Base-by-base conservation (phyloP, 1,140 invertebrate species). In the Drosophila nigromelanica region DNA sequence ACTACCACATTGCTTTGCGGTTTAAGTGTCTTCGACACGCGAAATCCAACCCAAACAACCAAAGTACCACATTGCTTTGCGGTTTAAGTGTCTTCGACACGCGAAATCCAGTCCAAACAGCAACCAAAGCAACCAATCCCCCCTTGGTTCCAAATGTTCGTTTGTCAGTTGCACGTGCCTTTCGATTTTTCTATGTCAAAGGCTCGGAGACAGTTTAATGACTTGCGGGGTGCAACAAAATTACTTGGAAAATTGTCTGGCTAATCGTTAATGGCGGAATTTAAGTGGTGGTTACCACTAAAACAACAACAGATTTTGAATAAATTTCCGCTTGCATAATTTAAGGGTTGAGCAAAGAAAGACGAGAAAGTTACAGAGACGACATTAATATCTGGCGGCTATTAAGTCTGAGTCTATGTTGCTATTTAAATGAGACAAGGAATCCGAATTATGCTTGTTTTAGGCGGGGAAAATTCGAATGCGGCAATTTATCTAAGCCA, bases 11-110 rank as follows among this genome's bases (percentile, higher is more conserved):
- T 79, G 78, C 58, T 62, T 77, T 90, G 87, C 70, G 89, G 78
- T 78, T 87, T 82, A 91, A 91, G 89, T 90, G 85, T 91, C 83
- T 90, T 90, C 58, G 80, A 75, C 89, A 91, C 89, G 89, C 89
- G 81, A 91, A 83, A 78, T 74, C 63, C 74, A 76, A 52, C 71
- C 78, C 61, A 76, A 50, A 58, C 69, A 70, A 50, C n/a, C n/a
- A n/a, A n/a, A n/a, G n/a, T 61, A 54, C 56, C 61, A 54, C 56
- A 63, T 73, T 79, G 78, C 58, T 62, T 77, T 90, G 87, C 70
- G 89, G 78, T 78, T 87, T 82, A 91, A 91, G 89, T 90, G 85
- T 91, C 83, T 90, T 90, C 58, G 80, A 75, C 89, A 91, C 89
- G 89, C 89, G 81, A 91, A 83, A 78, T 74, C 63, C 74, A 76